Conservation (phyloP, 2,797 vertebrate species). For the Liasis olivaceus region DNA sequence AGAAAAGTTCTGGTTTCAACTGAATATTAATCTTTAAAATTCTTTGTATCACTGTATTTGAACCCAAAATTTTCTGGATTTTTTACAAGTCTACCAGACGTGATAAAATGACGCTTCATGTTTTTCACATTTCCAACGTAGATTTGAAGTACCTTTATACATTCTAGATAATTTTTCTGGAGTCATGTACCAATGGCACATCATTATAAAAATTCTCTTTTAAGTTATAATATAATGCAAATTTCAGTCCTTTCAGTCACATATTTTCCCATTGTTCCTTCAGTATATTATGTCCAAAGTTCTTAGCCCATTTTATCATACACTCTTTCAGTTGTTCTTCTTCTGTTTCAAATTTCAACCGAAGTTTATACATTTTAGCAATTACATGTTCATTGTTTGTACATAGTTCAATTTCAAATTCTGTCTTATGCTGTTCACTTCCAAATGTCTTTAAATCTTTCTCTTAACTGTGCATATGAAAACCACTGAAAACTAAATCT, state of each 20-base stretch:
- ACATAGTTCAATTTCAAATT: not conserved
- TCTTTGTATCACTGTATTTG: too few species aligned
- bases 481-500: not conserved
- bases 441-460: not conserved
- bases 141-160: not conserved
- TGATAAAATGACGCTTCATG: not conserved
- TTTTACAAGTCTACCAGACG: not conserved
- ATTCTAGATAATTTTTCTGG: not conserved
- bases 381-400: not conserved
- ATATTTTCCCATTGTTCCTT: not conserved
- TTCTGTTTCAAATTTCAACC: not conserved
- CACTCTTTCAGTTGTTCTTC: not conserved
- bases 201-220: not conserved
- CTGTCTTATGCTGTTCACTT: not conserved
- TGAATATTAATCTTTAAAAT: too few species aligned
- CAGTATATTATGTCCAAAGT: not conserved
- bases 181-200: not conserved
- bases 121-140: not conserved
- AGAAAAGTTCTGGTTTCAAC: too few species aligned
- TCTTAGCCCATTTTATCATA: not conserved
- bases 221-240: not conserved
- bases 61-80: not conserved
- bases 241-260: not conserved
- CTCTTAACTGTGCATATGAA: not conserved
- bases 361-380: not conserved